These are phyloP conservation scores for Halocynthia aurantium DNA, from an alignment of 23 tunicate genomes.

Conservation along the genomic window DNA sequence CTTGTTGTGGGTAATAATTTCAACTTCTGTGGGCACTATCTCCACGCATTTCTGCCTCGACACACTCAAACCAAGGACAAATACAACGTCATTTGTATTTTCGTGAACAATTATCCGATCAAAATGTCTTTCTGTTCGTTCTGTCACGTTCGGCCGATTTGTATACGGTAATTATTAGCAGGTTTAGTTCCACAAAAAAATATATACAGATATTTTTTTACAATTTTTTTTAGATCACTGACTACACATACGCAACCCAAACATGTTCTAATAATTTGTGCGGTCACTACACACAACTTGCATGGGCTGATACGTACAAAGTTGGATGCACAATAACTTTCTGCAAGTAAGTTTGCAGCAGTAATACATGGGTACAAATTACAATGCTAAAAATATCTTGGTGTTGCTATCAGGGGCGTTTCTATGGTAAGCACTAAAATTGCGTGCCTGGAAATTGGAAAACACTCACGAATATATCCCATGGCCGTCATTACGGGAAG, in stretches of 20 bases:
- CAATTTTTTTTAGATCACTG: background rate
- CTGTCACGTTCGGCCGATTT: background rate
- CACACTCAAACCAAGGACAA: background rate
- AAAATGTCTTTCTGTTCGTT: background rate
- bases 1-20: too few species aligned
- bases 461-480: too few species aligned
- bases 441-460: too few species aligned
- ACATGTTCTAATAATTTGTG: background rate
- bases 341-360: slow-evolving; percentile 16
- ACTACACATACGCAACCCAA: background rate
- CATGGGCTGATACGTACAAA: slow-evolving; percentile 20
- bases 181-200: background rate
- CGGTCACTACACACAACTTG: slow-evolving; percentile 27
- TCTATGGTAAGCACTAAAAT: too few species aligned
- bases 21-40: too few species aligned
- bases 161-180: background rate
- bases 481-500: too few species aligned
- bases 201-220: background rate
- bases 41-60: too few species aligned
- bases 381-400: too few species aligned
- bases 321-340: slow-evolving; percentile 26
- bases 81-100: background rate
- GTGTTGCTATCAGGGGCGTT: too few species aligned
- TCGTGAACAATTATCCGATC: background rate
- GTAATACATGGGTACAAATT: background rate